Evolutionary conservation across 1,140 invertebrate species (phyloP).

Genomic region (Aphelenchoides avenae): DNA sequence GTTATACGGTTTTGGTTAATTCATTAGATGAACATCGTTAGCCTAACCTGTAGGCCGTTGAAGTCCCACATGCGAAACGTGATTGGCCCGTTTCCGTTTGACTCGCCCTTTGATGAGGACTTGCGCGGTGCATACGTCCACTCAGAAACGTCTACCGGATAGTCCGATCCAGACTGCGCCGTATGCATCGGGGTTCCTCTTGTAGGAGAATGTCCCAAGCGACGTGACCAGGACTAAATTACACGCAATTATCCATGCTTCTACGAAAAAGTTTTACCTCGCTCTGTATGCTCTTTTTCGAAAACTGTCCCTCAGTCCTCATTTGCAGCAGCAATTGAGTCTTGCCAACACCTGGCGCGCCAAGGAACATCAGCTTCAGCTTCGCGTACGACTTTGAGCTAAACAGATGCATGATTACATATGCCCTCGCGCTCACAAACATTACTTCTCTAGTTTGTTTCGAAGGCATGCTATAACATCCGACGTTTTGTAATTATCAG

Average conservation of each 20-base stretch:
- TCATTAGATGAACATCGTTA: too few species aligned
- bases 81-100: constrained; percentile 70
- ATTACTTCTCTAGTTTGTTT: constrained; percentile 66
- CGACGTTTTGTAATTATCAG: constrained; percentile 88
- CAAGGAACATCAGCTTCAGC: constrained; percentile 97
- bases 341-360: constrained; percentile 85
- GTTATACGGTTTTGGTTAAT: neutral
- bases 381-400: constrained; percentile 85
- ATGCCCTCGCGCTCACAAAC: constrained; percentile 57
- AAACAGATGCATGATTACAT: constrained; percentile 53
- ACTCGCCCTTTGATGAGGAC: constrained; percentile 64
- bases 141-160: constrained; percentile 81
- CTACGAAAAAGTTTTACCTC: constrained; percentile 10
- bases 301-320: constrained; percentile 75
- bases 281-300: constrained; percentile 65
- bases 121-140: constrained; percentile 82
- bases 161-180: too few species aligned
- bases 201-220: too few species aligned
- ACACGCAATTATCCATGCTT: too few species aligned
- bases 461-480: constrained; percentile 93
- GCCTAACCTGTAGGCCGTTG: constrained; percentile 73
- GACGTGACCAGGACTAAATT: too few species aligned
- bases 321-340: constrained; percentile 84
- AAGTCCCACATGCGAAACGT: constrained; percentile 99
- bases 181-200: too few species aligned